Conservation (phyloP, 2,797 vertebrate genomes). For the Pangasius djambal region DNA sequence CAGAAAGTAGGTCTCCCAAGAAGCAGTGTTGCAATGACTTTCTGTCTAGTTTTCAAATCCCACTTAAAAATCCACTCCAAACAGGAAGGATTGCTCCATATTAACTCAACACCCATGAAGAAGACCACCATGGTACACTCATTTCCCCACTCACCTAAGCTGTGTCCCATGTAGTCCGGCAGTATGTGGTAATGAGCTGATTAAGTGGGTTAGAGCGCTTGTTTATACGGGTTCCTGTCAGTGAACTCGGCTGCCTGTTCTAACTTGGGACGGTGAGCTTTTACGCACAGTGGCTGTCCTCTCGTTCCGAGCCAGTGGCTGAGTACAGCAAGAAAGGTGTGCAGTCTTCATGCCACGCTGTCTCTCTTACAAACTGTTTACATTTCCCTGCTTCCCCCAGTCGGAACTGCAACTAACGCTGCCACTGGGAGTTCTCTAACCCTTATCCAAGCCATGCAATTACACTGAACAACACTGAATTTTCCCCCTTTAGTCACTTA, state of each 20-base stretch:
- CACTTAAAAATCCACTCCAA: conserved; percentile 22
- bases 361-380: conserved; percentile 57
- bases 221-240: conserved; percentile 63
- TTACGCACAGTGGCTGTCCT: conserved; percentile 51
- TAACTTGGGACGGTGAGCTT: conserved; percentile 54
- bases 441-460: conserved; percentile 49
- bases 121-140: conserved; percentile 45
- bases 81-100: conserved; percentile 42
- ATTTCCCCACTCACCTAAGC: conserved; percentile 41
- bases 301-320: conserved; percentile 62
- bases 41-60: conserved; percentile 8
- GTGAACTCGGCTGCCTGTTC: conserved; percentile 49
- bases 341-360: conserved; percentile 54
- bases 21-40: background rate
- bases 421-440: conserved; percentile 59
- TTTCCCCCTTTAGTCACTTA: background rate
- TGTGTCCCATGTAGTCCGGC: conserved; percentile 37
- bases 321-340: conserved; percentile 57
- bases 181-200: conserved; percentile 51
- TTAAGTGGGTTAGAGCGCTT: conserved; percentile 56
- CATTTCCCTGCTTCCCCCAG: conserved; percentile 54
- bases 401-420: conserved; percentile 62
- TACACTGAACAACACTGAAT: conserved; percentile 15
- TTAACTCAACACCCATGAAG: conserved; percentile 49
- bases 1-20: background rate